phyloP scores from a whole-genome alignment of 2,888 invertebrate genomes.

The Machimus rusticus region DNA sequence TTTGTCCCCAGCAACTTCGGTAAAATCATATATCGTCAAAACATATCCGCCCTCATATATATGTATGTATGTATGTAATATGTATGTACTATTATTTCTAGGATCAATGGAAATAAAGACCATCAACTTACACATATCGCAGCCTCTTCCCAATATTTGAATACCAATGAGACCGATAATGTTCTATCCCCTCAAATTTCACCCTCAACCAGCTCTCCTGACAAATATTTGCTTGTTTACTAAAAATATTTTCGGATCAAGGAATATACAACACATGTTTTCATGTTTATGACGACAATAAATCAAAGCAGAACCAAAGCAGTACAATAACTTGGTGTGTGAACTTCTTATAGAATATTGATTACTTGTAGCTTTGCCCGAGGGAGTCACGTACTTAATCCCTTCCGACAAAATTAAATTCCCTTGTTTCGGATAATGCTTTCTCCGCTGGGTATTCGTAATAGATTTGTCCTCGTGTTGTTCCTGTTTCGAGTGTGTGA shows the following conservation, averaged over 20 bases:
- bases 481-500: neutral
- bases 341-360: neutral
- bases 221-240: neutral
- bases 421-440: neutral
- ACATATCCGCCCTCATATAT: neutral
- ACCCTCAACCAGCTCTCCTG: neutral
- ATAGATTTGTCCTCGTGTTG: neutral
- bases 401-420: neutral
- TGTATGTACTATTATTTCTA: neutral
- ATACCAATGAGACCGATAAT: neutral
- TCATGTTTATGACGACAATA: neutral
- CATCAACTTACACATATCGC: neutral
- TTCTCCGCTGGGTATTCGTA: neutral
- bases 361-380: neutral
- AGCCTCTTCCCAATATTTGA: neutral
- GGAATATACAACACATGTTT: neutral
- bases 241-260: neutral
- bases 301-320: neutral
- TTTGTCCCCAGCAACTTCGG: no score
- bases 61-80: no score
- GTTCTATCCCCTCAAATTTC: neutral
- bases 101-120: neutral
- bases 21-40: no score
- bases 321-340: neutral
- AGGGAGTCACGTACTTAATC: neutral